Percentiles rank a stretch among this genome's conserved stretches.
These are phyloP conservation scores for Seira sanloemensis DNA, from an alignment of 2,888 invertebrate genomes.

Conservation along the genomic window DNA sequence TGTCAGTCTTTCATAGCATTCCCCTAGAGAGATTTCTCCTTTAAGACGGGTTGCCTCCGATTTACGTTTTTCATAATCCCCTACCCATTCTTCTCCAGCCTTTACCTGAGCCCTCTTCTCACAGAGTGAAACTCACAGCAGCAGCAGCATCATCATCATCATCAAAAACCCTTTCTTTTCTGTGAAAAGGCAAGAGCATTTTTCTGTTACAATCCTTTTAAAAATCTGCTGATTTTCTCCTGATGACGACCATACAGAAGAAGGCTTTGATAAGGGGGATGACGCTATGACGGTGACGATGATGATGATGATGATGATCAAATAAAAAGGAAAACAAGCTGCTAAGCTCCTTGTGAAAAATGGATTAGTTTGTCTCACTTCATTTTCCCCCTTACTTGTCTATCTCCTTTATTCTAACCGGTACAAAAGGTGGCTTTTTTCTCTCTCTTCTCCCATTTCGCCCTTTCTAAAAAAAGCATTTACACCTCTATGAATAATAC, in stretches of 20 bases:
- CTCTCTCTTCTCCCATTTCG: background rate
- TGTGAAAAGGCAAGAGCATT: background rate
- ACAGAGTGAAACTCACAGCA: too few species aligned
- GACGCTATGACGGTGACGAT: background rate
- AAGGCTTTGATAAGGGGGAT: background rate
- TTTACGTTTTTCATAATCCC: conserved; percentile 2
- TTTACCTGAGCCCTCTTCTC: background rate
- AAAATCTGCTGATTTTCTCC: conserved; percentile 3
- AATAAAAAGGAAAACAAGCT: conserved; percentile 33
- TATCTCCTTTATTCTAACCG: background rate
- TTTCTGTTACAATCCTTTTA: background rate
- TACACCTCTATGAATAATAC: conserved; percentile 31
- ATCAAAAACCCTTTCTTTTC: background rate
- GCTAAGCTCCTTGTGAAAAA: conserved; percentile 53
- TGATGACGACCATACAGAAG: background rate
- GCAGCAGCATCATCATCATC: background rate
- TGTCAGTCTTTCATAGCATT: conserved; percentile 35
- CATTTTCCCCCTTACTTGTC: conserved; percentile 21
- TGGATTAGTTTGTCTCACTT: conserved; percentile 53
- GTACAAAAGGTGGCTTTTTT: background rate
- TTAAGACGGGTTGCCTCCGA: conserved; percentile 1
- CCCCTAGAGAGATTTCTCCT: conserved; percentile 29
- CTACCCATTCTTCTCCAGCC: background rate
- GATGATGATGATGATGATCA: conserved; percentile 28
- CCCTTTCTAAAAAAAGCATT: conserved; percentile 12